Evolutionary conservation across 2,888 invertebrate species (phyloP), one percentile per base, ranked within the genome.

Genomic region (Latrodectus hesperus): DNA sequence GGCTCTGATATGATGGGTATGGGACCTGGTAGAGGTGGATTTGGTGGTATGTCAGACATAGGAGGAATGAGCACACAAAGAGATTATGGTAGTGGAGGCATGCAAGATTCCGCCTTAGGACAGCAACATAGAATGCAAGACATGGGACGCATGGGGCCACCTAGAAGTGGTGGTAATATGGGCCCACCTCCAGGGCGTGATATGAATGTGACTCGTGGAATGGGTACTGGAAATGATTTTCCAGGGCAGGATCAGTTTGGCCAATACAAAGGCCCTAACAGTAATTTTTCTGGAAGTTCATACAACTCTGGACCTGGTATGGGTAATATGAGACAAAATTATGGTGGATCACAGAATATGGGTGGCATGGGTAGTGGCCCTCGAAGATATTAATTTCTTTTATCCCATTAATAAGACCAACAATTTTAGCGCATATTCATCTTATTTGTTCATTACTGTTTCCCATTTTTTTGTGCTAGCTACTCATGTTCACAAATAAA

Each of bases 361-460:
- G 82, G 76, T 79, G 84, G 86, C 38, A 80, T 83, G 76, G 88
- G 88, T 16, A 60, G 74, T 60, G 73, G 83, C 68, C 88, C 88
- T 70, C 84, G 84, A 6, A 75, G 84, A 12, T 80, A 80, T 67
- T 88, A 55, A 78, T n/a, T 64, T 38, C 9, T 16, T 67, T 72
- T 14, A 71, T 17, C n/a, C 14, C n/a, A 9, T 51, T 73, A 55
- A 55, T 55, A 11, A 11, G 5, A 60, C 12, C 12, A 60, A 60
- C n/a, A 11, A n/a, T n/a, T 60, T 12, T 60, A 60, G 60, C 8
- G 12, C 60, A 16, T n/a, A 60, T 60, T 60, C 60, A 60, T 60
- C 10, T n/a, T n/a, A 16, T 60, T 12, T 60, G n/a, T 60, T 60
- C 60, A 60, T 60, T 60, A n/a, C 14, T 60, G 60, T 60, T 60